A percentile compares a stretch with the other conserved stretches of the same genome.
Evolutionary conservation across 2,888 invertebrate genomes (phyloP).

Genomic region (Therioaphis trifolii): DNA sequence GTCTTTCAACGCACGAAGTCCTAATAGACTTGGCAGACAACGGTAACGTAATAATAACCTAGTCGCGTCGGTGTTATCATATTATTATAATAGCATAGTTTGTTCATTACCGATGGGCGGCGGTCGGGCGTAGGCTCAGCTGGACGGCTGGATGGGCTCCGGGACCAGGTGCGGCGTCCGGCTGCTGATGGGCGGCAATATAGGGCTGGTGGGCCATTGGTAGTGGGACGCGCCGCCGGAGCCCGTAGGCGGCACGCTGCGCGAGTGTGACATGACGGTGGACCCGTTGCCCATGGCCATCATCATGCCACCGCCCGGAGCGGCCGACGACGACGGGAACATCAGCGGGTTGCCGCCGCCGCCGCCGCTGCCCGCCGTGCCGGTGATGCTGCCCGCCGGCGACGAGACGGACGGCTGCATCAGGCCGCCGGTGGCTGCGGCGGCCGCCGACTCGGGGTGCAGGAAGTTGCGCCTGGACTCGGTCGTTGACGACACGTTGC

Average conservation of each 20-base stretch:
- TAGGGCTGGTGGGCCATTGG: slow-evolving; percentile 68
- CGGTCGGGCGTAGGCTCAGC: slow-evolving; percentile 66
- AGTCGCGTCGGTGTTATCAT: too few relatives aligned
- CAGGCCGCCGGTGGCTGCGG: slow-evolving; percentile 65
- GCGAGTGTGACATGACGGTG: slow-evolving; percentile 66
- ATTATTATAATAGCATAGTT: too few relatives aligned
- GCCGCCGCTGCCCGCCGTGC: slow-evolving; percentile 64
- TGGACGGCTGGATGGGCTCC: slow-evolving; percentile 70
- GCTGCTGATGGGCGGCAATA: slow-evolving; percentile 78
- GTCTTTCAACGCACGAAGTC: too few relatives aligned
- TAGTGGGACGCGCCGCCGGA: slow-evolving; percentile 66
- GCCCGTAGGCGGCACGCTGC: slow-evolving; percentile 66
- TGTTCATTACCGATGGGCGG: slow-evolving; percentile 58
- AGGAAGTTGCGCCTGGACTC: slow-evolving; percentile 79
- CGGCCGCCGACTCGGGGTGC: slow-evolving; percentile 87
- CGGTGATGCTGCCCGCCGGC: slow-evolving; percentile 64
- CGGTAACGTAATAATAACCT: too few relatives aligned
- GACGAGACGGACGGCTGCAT: slow-evolving; percentile 63
- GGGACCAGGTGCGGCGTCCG: slow-evolving; percentile 80
- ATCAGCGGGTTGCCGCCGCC: slow-evolving; percentile 66
- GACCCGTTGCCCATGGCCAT: slow-evolving; percentile 55
- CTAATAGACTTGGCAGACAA: too few relatives aligned
- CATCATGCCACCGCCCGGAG: slow-evolving; percentile 67
- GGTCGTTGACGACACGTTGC: slow-evolving; percentile 63
- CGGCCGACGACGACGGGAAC: slow-evolving; percentile 66